A percentile compares a stretch with the other conserved stretches of the same genome.
phyloP scores from a whole-genome alignment of 2,888 invertebrate genomes.

The Drosophila diplacantha region DNA sequence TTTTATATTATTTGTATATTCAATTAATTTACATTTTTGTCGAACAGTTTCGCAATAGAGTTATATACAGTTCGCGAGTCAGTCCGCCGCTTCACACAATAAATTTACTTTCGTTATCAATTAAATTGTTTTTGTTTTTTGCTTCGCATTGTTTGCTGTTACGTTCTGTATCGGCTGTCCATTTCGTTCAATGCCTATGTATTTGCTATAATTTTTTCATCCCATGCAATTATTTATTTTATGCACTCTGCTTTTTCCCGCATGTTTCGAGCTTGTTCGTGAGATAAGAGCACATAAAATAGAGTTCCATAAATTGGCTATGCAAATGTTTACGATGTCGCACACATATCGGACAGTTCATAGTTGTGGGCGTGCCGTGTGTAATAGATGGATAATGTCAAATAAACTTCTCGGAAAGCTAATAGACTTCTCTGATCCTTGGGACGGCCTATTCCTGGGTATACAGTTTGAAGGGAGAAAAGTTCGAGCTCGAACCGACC shows the following conservation, averaged over 20 bases:
- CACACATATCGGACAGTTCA: constrained; percentile 22
- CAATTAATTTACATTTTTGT: constrained; percentile 65
- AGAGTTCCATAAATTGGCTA: constrained; percentile 42
- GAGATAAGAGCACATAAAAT: constrained; percentile 46
- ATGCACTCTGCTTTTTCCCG: constrained; percentile 35
- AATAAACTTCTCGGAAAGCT: constrained; percentile 26
- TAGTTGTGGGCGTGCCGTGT: constrained; percentile 25
- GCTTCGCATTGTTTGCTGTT: constrained; percentile 5
- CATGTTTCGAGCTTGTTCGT: constrained; percentile 36
- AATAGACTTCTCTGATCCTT: constrained; percentile 16
- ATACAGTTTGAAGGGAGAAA: constrained; percentile 13
- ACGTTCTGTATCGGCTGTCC: constrained; percentile 11
- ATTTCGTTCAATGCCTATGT: constrained; percentile 27
- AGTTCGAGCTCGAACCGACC: constrained; percentile 9
- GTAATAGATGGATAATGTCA: constrained; percentile 15
- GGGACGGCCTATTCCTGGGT: constrained; percentile 31
- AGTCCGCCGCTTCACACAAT: constrained; percentile 38
- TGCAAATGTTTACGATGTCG: constrained; percentile 35
- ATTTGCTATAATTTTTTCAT: constrained; percentile 37
- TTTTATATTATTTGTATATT: constrained; percentile 38
- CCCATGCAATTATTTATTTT: constrained; percentile 32
- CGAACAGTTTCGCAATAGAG: constrained; percentile 49
- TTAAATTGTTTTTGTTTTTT: constrained; percentile 41
- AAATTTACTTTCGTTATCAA: constrained; percentile 47
- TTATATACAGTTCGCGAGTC: constrained; percentile 60